phyloP scores from a whole-genome alignment of 2,888 invertebrate genomes.

The Spisula subtruncata region DNA sequence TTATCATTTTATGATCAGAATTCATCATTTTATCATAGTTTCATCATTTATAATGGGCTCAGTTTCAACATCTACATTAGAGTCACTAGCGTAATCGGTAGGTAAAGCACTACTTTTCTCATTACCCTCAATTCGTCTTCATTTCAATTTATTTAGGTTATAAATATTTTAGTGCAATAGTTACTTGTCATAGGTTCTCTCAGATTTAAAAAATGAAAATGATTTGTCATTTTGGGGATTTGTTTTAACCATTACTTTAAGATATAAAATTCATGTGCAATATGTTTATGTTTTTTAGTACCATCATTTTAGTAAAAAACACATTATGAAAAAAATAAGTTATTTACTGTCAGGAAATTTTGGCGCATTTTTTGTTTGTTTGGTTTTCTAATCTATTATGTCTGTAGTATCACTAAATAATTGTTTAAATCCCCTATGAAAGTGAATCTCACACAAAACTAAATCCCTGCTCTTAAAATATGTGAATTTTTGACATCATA shows the following conservation, averaged over 20 bases:
- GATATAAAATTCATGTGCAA: not conserved
- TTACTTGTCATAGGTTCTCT: not conserved
- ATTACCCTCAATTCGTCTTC: not conserved
- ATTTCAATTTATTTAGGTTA: not conserved
- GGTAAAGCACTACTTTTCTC: not conserved
- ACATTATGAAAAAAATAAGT: not conserved
- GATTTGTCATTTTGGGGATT: not conserved
- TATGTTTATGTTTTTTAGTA: not conserved
- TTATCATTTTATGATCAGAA: conserved; percentile 11
- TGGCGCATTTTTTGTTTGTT: not conserved
- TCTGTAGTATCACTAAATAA: not conserved
- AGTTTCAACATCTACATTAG: conserved; percentile 4
- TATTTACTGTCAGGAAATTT: not conserved
- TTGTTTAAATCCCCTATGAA: not conserved
- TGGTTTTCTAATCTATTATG: not conserved
- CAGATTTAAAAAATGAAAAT: not conserved
- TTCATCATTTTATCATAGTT: not conserved
- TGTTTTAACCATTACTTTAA: not conserved
- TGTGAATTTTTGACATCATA: not conserved
- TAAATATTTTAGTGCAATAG: not conserved
- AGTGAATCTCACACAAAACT: not conserved
- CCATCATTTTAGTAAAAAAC: not conserved
- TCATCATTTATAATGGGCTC: conserved; percentile 9
- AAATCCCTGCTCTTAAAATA: not conserved
- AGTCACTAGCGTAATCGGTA: not conserved